Evolutionary conservation across 2,888 invertebrate species (phyloP).

Genomic region (Ochropleura plecta): DNA sequence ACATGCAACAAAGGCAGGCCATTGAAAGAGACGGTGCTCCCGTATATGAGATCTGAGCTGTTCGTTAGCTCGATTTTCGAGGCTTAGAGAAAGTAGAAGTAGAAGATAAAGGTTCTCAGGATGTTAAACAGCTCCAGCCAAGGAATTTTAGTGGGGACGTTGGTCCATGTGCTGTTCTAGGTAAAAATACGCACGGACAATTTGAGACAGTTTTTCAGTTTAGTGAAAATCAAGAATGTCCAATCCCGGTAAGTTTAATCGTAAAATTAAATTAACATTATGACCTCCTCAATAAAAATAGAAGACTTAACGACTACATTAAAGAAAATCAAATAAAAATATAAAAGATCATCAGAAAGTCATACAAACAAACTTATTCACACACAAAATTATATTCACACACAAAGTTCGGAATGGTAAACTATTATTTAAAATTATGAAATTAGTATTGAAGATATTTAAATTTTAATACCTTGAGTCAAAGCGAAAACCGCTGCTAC

Average conservation of each 20-base stretch:
- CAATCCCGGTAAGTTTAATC: background rate
- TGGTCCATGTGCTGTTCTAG: background rate
- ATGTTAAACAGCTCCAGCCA: too few relatives aligned
- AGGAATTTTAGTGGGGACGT: background rate
- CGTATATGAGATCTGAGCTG: background rate
- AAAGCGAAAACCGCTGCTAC: slow-evolving; percentile 28
- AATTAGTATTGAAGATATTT: background rate
- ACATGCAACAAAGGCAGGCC: background rate
- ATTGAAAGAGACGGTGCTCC: background rate
- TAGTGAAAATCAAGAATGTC: background rate
- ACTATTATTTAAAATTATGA: background rate
- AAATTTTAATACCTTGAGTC: slow-evolving; percentile 39
- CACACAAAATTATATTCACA: background rate
- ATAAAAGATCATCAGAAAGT: background rate
- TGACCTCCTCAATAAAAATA: background rate
- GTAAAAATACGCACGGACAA: background rate
- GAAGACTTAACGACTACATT: background rate
- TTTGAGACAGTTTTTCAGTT: background rate
- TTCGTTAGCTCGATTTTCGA: background rate
- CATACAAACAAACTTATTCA: background rate
- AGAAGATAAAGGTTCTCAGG: background rate
- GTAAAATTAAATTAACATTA: background rate
- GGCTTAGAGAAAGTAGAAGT: background rate
- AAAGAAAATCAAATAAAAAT: too few relatives aligned
- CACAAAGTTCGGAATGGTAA: background rate